Base-by-base conservation (phyloP, 1,140 invertebrate species). In the Drosophila parabipectinata region DNA sequence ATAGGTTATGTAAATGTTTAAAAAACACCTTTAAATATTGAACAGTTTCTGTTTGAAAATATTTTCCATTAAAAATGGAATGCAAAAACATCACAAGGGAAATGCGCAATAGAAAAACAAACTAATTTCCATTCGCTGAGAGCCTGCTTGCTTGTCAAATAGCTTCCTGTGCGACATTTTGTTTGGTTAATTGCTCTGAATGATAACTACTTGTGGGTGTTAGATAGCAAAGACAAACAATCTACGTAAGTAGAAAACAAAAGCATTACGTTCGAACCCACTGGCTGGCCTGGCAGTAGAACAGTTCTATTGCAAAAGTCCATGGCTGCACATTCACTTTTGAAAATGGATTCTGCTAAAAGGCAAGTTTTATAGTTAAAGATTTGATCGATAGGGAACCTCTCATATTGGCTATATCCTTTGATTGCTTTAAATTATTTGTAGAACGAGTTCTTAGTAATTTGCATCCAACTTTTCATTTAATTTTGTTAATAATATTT, bases 121-220 rank as follows among this genome's bases (percentile, higher is more conserved):
- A 44, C 41, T 44, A 14, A 44, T 44, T 44, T 15, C 15, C 41
- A 44, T 14, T 18, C 14, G 39, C n/a, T 14, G n/a, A 41, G n/a
- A 41, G 39, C n/a, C 39, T 15, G 37, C 39, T 12, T 60, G 39
- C 48, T 44, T 71, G n/a, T 15, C 41, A 57, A 57, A 59, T 28
- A 28, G 37, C 67, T 72, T 72, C 67, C 68, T 72, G 47, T 72
- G 68, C 67, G 67, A 53, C 68, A 72, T 41, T 72, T 72, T 72
- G 37, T 59, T 72, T 47, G 30, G 47, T 50, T 50, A 69, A 57
- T 37, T 48, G 14, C 39, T 51, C 37, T 10, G 15, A 15, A 39
- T 47, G 68, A 72, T 72, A 72, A 72, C 47, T 15, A 59, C 32
- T 71, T 45, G 30, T 26, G 21, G 5, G 21, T 26, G 39, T 48